Evolutionary conservation across 1,140 invertebrate genomes (phyloP), one percentile per base, ranked within the genome.

Genomic region (Ericerus pela): DNA sequence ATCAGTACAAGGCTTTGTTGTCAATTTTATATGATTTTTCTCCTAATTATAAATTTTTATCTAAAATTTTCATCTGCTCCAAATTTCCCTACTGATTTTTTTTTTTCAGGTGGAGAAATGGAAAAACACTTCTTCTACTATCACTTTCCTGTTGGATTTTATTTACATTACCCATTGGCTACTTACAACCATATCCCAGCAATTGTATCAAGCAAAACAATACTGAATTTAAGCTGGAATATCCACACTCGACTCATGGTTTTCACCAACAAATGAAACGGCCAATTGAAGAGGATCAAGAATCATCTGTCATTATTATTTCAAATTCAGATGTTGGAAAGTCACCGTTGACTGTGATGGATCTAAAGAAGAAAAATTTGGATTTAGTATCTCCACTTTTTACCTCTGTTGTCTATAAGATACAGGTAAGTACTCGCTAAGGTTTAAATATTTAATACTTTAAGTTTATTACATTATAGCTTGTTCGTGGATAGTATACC

Each of bases 91-190:
- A n/a, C n/a, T n/a, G n/a, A n/a, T n/a, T n/a, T n/a, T n/a, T 16
- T 28, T 58, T 47, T 59, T 51, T 27, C 64, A 81, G 86, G 61
- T 90, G 85, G 75, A 81, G 83, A 55, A 88, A 86, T 65, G 86
- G 87, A 10, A 90, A 94, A 69, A 71, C 82, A 36, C 75, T 99
- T 53, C 72, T 99, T 31, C 69, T 99, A n/a, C 85, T 84, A 31
- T 95, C 94, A 0, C 71, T 99, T 12, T 78, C 85, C 3, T 89
- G 88, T 54, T 97, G 95, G 92, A 89, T 98, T 27, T 77, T 96
- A 12, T 99, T 98, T 71, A 99, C 95, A 6, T 73, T 97, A 51
- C 88, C 93, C 0, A 70, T 99, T 59, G 92, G 92, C 26, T 95
- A 95, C 66, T 86, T 98, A 56, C 85, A 95, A 65, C 95, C 96